Percentiles rank a stretch among this genome's conserved stretches.
phyloP scores from a whole-genome alignment of 2,113 vertebrate species.

The Actinemys pallida region DNA sequence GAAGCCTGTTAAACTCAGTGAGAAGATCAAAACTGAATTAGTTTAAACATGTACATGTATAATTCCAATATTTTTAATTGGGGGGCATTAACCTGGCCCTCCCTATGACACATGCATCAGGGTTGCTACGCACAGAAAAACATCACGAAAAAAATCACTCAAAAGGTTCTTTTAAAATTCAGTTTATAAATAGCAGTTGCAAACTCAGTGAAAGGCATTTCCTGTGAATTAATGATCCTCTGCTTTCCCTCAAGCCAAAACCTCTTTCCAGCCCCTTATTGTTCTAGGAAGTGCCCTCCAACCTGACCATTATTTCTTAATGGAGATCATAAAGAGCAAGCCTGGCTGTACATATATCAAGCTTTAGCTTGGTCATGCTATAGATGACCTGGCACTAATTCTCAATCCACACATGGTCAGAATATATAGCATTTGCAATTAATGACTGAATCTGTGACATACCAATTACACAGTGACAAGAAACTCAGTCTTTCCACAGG shows the following conservation, averaged over 20 bases:
- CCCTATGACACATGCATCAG: neutral
- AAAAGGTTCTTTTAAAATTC: neutral
- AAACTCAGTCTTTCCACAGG: neutral
- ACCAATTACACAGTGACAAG: neutral
- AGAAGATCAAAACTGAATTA: neutral
- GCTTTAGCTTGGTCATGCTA: neutral
- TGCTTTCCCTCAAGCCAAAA: neutral
- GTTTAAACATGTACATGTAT: neutral
- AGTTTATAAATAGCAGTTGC: neutral
- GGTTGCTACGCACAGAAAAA: neutral
- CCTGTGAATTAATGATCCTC: neutral
- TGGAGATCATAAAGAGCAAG: neutral
- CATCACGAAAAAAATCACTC: neutral
- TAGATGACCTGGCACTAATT: neutral
- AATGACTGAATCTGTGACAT: neutral
- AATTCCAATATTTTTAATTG: neutral
- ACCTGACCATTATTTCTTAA: neutral
- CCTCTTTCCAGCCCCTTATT: neutral
- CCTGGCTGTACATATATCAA: neutral
- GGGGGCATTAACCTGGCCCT: fast-evolving
- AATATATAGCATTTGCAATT: neutral
- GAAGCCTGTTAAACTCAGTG: neutral
- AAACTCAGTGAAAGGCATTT: neutral
- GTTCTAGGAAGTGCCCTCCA: neutral
- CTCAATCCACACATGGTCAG: neutral